Conservation (phyloP, 2,797 vertebrate genomes). For the Etheostoma nigrum region DNA sequence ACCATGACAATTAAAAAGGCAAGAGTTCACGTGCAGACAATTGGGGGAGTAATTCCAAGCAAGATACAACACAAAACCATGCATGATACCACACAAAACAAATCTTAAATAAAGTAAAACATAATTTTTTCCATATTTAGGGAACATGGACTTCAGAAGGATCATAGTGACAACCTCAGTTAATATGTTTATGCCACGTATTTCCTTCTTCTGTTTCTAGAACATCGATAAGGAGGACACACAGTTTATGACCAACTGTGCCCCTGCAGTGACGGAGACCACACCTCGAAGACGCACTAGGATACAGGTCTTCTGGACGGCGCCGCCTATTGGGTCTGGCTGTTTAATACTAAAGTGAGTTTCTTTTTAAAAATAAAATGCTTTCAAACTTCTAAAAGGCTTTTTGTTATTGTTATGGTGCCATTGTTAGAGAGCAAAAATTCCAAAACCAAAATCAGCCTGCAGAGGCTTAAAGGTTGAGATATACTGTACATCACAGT, state of each 20-base stretch:
- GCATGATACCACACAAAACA: no score
- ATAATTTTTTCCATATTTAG: no score
- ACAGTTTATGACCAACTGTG: constrained; percentile 96
- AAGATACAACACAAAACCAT: no score
- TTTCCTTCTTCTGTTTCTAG: constrained; percentile 72
- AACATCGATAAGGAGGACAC: constrained; percentile 97
- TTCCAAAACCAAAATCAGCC: neutral
- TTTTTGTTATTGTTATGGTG: neutral
- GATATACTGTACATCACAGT: neutral
- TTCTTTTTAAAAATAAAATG: neutral
- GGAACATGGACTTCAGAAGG: no score
- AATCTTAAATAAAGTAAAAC: no score
- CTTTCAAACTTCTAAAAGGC: neutral
- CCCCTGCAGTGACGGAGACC: constrained; percentile 95
- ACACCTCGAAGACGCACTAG: constrained; percentile 92
- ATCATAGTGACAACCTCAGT: no score
- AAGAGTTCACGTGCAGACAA: no score
- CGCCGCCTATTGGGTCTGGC: constrained; percentile 89
- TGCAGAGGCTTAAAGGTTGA: neutral
- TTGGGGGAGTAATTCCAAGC: no score
- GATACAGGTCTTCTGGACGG: constrained; percentile 96
- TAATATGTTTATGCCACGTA: neutral
- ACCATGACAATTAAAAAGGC: no score
- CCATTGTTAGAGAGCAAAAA: neutral
- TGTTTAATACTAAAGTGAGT: constrained; percentile 97